These are phyloP conservation scores for Tyria jacobaeae DNA, from an alignment of 2,888 invertebrate species.

Conservation along the genomic window DNA sequence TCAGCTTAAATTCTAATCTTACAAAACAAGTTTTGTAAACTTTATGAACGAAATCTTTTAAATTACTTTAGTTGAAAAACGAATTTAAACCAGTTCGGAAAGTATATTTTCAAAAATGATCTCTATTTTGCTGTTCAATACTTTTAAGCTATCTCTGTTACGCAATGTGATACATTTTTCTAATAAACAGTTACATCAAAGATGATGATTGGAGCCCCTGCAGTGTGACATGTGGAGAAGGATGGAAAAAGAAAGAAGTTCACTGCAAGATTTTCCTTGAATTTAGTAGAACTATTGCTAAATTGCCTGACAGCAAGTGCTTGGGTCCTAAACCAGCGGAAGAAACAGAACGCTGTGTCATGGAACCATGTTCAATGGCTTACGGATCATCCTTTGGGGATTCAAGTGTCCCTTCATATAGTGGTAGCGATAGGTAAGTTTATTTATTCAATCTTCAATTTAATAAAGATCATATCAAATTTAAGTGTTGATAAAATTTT, in stretches of 20 bases:
- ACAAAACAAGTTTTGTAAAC: not conserved
- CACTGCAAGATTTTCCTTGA: constrained; percentile 97
- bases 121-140: constrained; percentile 17
- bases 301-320: constrained; percentile 95
- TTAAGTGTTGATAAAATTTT: no score
- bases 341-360: constrained; percentile 93
- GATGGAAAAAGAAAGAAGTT: constrained; percentile 94
- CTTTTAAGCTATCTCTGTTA: not conserved
- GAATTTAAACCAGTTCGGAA: not conserved
- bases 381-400: constrained; percentile 85
- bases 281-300: constrained; percentile 95
- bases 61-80: not conserved
- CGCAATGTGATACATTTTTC: constrained; percentile 17
- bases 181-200: constrained; percentile 91
- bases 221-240: constrained; percentile 96
- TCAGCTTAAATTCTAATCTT: not conserved
- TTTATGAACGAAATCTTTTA: not conserved
- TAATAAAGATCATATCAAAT: no score
- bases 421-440: constrained; percentile 74
- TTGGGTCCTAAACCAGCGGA: constrained; percentile 94
- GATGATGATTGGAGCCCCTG: constrained; percentile 96
- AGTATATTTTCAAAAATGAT: not conserved
- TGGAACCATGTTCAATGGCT: constrained; percentile 91
- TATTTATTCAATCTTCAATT: not conserved
- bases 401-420: constrained; percentile 76